Evolutionary conservation across 2,888 invertebrate genomes (phyloP).

Genomic region (Hoplodrina ambigua): DNA sequence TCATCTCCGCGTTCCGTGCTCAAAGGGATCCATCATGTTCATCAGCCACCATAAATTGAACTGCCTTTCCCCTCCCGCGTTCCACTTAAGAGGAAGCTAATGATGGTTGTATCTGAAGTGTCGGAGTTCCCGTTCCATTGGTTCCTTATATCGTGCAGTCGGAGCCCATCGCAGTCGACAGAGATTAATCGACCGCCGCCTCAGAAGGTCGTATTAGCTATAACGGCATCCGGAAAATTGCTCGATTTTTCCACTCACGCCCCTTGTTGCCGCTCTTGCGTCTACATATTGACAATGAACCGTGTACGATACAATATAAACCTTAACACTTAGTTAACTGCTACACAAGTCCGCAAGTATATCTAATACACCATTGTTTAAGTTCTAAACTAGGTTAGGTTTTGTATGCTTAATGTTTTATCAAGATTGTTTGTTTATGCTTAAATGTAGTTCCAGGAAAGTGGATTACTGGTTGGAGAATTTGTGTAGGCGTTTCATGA

Average conservation of each 20-base stretch:
- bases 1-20: constrained; percentile 71
- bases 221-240: constrained; percentile 88
- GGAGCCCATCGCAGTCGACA: constrained; percentile 84
- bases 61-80: constrained; percentile 58
- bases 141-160: constrained; percentile 80
- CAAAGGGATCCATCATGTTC: constrained; percentile 74
- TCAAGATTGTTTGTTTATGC: constrained; percentile 35
- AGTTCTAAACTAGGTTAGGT: constrained; percentile 44
- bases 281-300: constrained; percentile 82
- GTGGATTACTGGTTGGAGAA: constrained; percentile 30
- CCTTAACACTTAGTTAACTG: constrained; percentile 46
- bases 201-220: constrained; percentile 86
- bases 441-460: constrained; percentile 38
- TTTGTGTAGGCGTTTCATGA: constrained; percentile 36
- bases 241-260: constrained; percentile 85
- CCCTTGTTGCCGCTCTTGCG: constrained; percentile 81
- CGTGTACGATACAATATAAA: constrained; percentile 73
- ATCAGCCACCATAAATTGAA: constrained; percentile 68
- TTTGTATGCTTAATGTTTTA: constrained; percentile 44
- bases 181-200: constrained; percentile 86
- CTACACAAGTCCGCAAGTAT: constrained; percentile 56
- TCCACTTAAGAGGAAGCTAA: constrained; percentile 66
- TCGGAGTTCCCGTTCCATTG: constrained; percentile 76
- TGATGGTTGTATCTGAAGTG: constrained; percentile 73
- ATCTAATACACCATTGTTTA: constrained; percentile 51